phyloP scores from a whole-genome alignment of 1,140 invertebrate genomes.

The Saccostrea glomerata region DNA sequence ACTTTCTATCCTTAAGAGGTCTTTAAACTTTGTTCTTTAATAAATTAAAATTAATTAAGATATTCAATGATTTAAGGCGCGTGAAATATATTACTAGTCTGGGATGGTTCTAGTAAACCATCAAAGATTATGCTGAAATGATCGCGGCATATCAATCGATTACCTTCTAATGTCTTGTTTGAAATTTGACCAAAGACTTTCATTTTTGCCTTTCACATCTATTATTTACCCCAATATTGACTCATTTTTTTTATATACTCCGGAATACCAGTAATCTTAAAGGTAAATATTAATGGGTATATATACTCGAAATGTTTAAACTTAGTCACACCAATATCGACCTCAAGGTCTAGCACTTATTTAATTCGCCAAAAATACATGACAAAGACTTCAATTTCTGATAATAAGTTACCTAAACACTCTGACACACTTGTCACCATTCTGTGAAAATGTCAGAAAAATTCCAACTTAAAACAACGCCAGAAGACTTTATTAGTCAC shows the following conservation, averaged over 20 bases:
- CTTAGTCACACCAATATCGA: conserved; percentile 17
- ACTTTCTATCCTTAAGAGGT: no score
- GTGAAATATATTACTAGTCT: no score
- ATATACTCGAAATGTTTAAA: conserved; percentile 27
- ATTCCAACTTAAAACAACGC: neutral
- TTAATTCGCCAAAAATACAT: conserved; percentile 9
- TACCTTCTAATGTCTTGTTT: neutral
- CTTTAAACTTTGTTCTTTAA: no score
- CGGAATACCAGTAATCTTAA: neutral
- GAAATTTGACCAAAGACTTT: neutral
- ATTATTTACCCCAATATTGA: conserved; percentile 27
- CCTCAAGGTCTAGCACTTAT: neutral
- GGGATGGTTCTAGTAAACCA: neutral
- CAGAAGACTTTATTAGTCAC: neutral
- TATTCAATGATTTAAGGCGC: no score
- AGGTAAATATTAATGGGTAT: conserved; percentile 2
- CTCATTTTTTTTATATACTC: neutral
- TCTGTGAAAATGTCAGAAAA: neutral
- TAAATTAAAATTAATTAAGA: no score
- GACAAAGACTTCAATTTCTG: neutral
- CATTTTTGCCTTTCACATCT: neutral
- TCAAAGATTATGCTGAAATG: conserved; percentile 2
- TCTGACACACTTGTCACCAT: neutral
- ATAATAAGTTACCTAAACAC: neutral
- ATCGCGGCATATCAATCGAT: conserved; percentile 22